phyloP scores from a whole-genome alignment of 2,797 vertebrate species.

The Emydoidea blandingii region DNA sequence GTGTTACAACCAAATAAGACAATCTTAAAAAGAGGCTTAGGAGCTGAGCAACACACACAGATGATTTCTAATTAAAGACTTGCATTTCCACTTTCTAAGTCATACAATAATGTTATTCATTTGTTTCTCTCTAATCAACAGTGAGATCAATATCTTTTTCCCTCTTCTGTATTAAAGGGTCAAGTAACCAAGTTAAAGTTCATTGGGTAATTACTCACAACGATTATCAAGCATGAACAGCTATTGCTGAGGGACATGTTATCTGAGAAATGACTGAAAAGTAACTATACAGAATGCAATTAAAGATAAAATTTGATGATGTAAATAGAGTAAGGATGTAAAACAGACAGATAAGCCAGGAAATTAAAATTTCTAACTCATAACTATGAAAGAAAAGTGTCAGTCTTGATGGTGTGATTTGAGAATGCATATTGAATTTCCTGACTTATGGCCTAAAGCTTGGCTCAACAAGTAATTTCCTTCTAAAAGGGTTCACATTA shows the following conservation, averaged over 20 bases:
- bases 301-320: neutral
- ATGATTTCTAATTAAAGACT: neutral
- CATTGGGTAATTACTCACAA: neutral
- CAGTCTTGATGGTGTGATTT: neutral
- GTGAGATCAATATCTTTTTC: neutral
- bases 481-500: neutral
- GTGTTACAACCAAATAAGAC: neutral
- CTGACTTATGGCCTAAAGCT: neutral
- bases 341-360: neutral
- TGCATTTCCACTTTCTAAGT: neutral
- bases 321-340: neutral
- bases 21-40: neutral
- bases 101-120: neutral
- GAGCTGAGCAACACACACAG: neutral
- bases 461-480: neutral
- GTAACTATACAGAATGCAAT: neutral
- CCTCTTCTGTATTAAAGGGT: neutral
- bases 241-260: neutral
- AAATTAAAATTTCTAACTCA: constrained; percentile 23
- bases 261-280: neutral
- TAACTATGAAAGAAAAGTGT: neutral
- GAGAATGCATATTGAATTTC: neutral
- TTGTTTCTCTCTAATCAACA: neutral
- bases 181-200: neutral
- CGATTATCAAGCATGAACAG: constrained; percentile 3